Percentiles rank a stretch among this genome's conserved stretches.
Conservation (phyloP, 1,140 invertebrate species). For the Lycorma delicatula region DNA sequence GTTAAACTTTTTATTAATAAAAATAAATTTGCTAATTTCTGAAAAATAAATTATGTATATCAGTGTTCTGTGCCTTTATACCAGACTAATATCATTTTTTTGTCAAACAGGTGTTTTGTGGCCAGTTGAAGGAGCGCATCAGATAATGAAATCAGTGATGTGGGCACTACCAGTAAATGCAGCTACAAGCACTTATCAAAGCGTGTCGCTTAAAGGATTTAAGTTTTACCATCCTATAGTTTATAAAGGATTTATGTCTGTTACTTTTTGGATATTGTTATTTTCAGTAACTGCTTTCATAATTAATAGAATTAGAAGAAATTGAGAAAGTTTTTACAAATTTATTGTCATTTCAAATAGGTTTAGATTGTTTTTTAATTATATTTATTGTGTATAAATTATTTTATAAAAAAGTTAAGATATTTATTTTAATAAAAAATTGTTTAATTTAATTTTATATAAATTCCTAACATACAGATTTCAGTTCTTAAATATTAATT, state of each 20-base stretch:
- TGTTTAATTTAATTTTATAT: no score
- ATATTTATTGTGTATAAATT: no score
- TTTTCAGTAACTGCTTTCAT: conserved; percentile 25
- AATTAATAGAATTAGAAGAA: neutral
- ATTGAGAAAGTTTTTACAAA: no score
- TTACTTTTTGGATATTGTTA: conserved; percentile 41
- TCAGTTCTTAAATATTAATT: no score
- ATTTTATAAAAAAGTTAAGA: no score
- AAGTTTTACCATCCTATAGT: conserved; percentile 40
- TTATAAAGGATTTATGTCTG: conserved; percentile 44
- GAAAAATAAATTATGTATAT: neutral
- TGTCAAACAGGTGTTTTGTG: conserved; percentile 47
- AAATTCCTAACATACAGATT: no score
- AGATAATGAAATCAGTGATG: conserved; percentile 42
- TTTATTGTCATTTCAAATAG: no score
- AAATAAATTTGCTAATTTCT: neutral
- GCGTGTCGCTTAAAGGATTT: conserved; percentile 47
- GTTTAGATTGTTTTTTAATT: no score
- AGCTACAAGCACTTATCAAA: conserved; percentile 45
- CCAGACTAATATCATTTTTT: neutral
- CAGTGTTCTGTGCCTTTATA: neutral
- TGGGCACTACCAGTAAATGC: conserved; percentile 47
- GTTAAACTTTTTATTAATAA: no score
- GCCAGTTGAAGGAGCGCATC: conserved; percentile 52
- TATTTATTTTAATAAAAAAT: no score